Percentiles rank a stretch among this genome's conserved stretches.
Conservation (phyloP, 23 tunicate genomes). For the Styela plicata region DNA sequence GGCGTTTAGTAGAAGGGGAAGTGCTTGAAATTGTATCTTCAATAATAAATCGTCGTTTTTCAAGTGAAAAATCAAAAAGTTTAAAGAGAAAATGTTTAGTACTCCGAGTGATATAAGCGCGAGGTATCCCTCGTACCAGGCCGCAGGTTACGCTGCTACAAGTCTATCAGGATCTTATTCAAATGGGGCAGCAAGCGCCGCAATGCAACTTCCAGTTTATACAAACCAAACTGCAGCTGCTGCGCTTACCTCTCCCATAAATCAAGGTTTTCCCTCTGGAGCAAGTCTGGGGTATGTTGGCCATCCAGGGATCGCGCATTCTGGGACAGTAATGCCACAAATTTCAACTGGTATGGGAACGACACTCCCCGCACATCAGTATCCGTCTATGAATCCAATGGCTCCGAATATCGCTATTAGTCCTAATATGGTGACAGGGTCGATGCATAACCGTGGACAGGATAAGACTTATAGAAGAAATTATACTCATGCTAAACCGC, state of each 20-base stretch:
- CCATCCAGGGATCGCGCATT: conserved; percentile 29
- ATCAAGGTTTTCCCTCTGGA: conserved; percentile 33
- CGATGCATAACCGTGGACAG: conserved; percentile 30
- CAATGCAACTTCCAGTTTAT: conserved; percentile 24
- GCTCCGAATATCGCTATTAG: conserved; percentile 70
- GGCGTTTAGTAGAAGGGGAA: background rate
- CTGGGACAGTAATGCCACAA: conserved; percentile 19
- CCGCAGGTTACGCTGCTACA: conserved; percentile 31
- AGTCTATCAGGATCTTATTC: conserved; percentile 18
- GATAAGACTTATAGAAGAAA: conserved; percentile 75
- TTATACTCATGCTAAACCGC: conserved; percentile 93
- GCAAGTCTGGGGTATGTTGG: conserved; percentile 5
- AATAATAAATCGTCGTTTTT: too few relatives aligned
- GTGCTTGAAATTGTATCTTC: too few relatives aligned
- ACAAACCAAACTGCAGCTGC: conserved; percentile 2
- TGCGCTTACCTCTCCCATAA: background rate
- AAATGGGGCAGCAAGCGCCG: conserved; percentile 25
- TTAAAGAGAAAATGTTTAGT: conserved; percentile 1
- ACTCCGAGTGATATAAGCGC: conserved; percentile 39
- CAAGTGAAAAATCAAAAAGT: background rate
- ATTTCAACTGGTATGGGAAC: conserved; percentile 15
- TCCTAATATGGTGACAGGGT: conserved; percentile 74
- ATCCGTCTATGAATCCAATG: conserved; percentile 60
- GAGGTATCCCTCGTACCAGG: conserved; percentile 75
- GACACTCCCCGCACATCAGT: background rate